A percentile compares a stretch with the other conserved stretches of the same genome.
These are phyloP conservation scores for Redunca redunca DNA, from an alignment of 2,113 vertebrate species.

Conservation along the genomic window DNA sequence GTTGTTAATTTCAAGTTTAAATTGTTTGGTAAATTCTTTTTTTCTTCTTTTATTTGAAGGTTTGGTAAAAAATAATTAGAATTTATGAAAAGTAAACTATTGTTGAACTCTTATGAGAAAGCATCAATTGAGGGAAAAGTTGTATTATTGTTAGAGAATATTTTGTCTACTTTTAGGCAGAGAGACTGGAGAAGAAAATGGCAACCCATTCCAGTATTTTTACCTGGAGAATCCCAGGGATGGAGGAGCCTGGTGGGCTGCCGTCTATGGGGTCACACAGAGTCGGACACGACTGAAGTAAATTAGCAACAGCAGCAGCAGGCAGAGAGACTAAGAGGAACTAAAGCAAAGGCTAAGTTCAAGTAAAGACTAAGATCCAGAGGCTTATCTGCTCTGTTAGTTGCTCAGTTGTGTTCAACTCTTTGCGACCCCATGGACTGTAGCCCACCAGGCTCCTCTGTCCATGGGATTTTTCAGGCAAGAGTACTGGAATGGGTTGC, in stretches of 20 bases:
- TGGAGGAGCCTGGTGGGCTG: background rate
- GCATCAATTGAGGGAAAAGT: background rate
- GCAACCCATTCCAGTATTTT: background rate
- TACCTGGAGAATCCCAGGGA: background rate
- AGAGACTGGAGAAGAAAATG: background rate
- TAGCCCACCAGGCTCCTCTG: background rate
- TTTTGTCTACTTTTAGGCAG: background rate
- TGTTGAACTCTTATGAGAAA: background rate
- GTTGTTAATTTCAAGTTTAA: background rate
- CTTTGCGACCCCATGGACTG: background rate
- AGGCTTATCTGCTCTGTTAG: background rate
- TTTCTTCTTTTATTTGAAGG: background rate
- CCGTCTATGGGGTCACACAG: accelerated
- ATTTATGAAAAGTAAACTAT: background rate
- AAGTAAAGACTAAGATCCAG: background rate
- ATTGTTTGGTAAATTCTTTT: background rate
- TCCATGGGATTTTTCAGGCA: background rate
- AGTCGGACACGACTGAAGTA: accelerated
- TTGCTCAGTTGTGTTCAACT: background rate
- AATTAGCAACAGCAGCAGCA: background rate
- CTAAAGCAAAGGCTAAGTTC: background rate
- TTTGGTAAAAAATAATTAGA: background rate
- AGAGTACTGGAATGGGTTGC: background rate
- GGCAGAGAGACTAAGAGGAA: background rate
- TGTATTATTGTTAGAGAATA: background rate